These are phyloP conservation scores for Melieria picta DNA, from an alignment of 2,888 invertebrate genomes.

Conservation along the genomic window DNA sequence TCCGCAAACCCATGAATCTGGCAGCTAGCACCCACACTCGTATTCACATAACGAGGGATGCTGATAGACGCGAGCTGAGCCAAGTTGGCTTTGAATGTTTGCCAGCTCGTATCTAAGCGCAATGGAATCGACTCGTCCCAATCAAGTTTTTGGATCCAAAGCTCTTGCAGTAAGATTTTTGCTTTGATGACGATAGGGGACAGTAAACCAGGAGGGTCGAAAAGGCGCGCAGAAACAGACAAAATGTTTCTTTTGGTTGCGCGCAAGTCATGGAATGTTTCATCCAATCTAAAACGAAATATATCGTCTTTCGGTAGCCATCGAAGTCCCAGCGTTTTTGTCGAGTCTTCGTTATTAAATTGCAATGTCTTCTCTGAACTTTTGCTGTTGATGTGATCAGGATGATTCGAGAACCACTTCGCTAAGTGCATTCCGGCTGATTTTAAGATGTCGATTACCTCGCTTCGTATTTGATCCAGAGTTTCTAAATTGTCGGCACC, in stretches of 20 bases:
- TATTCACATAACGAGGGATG: background rate
- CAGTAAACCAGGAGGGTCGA: constrained; percentile 29
- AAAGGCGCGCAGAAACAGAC: constrained; percentile 27
- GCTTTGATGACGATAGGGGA: constrained; percentile 17
- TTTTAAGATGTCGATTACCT: too few relatives aligned
- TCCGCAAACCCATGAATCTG: too few relatives aligned
- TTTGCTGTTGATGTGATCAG: background rate
- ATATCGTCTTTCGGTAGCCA: constrained; percentile 27
- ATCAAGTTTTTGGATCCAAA: constrained; percentile 23
- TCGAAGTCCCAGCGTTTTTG: constrained; percentile 30
- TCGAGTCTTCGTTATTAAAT: constrained; percentile 23
- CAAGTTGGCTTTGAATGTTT: background rate
- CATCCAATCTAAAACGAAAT: constrained; percentile 32
- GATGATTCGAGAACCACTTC: constrained; percentile 33
- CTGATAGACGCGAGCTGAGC: background rate
- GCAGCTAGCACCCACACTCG: too few relatives aligned
- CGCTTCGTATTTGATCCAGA: too few relatives aligned
- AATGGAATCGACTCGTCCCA: constrained; percentile 22
- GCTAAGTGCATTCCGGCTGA: constrained; percentile 28
- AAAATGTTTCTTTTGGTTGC: constrained; percentile 34
- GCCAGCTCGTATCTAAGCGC: background rate
- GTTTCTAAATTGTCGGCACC: constrained; percentile 15
- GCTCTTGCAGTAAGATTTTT: constrained; percentile 29
- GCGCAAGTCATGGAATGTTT: constrained; percentile 26
- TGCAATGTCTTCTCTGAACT: constrained; percentile 16